Base-by-base conservation (phyloP, 2,113 vertebrate species). In the Acinonyx jubatus region DNA sequence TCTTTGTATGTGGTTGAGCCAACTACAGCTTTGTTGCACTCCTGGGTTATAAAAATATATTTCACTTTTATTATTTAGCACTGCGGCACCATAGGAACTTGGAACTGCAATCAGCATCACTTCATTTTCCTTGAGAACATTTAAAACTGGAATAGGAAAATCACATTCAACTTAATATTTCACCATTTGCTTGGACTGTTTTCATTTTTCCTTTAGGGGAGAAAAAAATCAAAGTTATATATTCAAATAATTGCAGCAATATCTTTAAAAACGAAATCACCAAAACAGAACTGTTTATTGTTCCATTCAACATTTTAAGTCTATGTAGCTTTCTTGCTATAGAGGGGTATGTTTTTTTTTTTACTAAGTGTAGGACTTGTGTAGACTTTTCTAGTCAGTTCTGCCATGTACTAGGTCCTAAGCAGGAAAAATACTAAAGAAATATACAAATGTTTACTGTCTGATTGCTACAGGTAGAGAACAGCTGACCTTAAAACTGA, bases 31-130 rank as follows among this genome's bases (percentile, higher is more conserved):
- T 92, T 33, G 23, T 23, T 68, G 45, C 66, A 73, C 71, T 41
- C 57, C 73, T 81, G 76, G 15, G 48, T 91, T 95, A 78, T 88
- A 68, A 95, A 96, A 96, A 91, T 66, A 68, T 63, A 88, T 94
- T 94, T 97, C 69, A 85, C 81, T 97, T 97, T 97, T 91, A 96
- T 97, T 95, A 95, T 97, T 97, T 96, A 98, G 57, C 52, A 88
- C 91, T 85, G 81, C 61, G 89, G 71, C 61, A 90, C 84, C 95
- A 96, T 18, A 69, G 66, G 85, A 97, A 87, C 66, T 66, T 92
- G 57, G 83, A 88, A 79, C 80, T 66, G 82, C 80, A 68, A 52
- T 92, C 88, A 45, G 41, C 61, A 73, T 81, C 94, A 85, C 96
- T 97, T 98, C 69, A 96, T 97, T 97, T 96, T 97, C 61, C 76